These are phyloP conservation scores for Aphidoletes aphidimyza DNA, from an alignment of 2,888 invertebrate genomes.

Conservation along the genomic window DNA sequence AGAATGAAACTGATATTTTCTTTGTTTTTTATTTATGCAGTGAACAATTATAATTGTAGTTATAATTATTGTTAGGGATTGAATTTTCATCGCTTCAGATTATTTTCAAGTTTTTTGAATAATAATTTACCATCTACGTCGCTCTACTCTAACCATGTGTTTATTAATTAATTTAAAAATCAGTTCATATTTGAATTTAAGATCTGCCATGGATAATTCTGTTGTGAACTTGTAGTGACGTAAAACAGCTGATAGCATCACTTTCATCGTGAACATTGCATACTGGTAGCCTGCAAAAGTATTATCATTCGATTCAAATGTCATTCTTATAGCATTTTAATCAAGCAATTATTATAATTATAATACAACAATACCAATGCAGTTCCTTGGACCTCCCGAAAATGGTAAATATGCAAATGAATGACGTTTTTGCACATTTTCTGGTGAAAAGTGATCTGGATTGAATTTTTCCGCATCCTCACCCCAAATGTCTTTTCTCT, in stretches of 20 bases:
- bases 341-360: too few relatives aligned
- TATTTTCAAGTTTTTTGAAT: too few relatives aligned
- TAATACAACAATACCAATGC: too few relatives aligned
- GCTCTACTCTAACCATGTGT: constrained; percentile 44
- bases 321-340: too few relatives aligned
- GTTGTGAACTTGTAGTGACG: constrained; percentile 59
- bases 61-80: too few relatives aligned
- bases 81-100: too few relatives aligned
- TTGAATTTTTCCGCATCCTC: constrained; percentile 56
- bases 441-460: constrained; percentile 57
- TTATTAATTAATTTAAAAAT: neutral
- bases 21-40: too few relatives aligned
- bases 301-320: too few relatives aligned
- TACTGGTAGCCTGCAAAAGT: neutral
- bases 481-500: constrained; percentile 56
- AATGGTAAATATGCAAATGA: constrained; percentile 56
- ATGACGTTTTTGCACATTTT: constrained; percentile 38
- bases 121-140: neutral
- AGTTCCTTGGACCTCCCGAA: constrained; percentile 56
- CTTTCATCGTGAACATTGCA: constrained; percentile 57
- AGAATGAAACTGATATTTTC: too few relatives aligned
- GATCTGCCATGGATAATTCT: constrained; percentile 58
- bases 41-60: too few relatives aligned
- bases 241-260: constrained; percentile 59
- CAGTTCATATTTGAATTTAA: constrained; percentile 59